Evolutionary conservation across 2,113 vertebrate genomes (phyloP).

Genomic region (Cyanoderma ruficeps): DNA sequence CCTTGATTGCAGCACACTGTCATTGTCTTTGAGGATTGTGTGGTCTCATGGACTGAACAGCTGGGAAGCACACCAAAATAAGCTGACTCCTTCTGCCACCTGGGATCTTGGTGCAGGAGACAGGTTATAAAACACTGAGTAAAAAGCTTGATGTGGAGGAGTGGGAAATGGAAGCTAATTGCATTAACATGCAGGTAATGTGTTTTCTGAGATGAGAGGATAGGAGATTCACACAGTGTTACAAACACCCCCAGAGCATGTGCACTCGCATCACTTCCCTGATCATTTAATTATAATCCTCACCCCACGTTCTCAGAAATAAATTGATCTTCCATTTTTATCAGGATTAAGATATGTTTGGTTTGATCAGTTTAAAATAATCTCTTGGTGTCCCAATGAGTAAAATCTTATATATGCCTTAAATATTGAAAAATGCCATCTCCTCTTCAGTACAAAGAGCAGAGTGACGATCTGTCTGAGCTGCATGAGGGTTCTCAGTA

Average conservation of each 20-base stretch:
- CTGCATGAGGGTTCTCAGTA: background rate
- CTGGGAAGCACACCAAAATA: background rate
- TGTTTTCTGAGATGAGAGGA: background rate
- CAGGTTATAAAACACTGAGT: background rate
- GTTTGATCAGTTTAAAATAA: background rate
- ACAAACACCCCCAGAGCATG: constrained; percentile 9
- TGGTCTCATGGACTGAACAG: background rate
- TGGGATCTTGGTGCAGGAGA: background rate
- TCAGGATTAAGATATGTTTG: background rate
- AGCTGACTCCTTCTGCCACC: background rate
- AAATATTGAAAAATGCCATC: background rate
- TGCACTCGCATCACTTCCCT: background rate
- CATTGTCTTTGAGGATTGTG: background rate
- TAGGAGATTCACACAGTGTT: constrained; percentile 9
- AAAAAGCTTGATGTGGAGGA: background rate
- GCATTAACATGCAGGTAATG: constrained; percentile 20
- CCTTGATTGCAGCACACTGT: background rate
- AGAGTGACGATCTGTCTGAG: background rate
- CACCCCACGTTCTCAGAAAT: background rate
- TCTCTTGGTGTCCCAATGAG: background rate
- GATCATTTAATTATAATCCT: constrained; percentile 1
- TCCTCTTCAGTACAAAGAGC: background rate
- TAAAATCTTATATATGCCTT: background rate
- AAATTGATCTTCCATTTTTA: background rate
- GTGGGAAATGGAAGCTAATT: background rate